A percentile compares a stretch with the other conserved stretches of the same genome.
These are phyloP conservation scores for Crossocerus cetratus DNA, from an alignment of 2,888 invertebrate genomes.

Conservation along the genomic window DNA sequence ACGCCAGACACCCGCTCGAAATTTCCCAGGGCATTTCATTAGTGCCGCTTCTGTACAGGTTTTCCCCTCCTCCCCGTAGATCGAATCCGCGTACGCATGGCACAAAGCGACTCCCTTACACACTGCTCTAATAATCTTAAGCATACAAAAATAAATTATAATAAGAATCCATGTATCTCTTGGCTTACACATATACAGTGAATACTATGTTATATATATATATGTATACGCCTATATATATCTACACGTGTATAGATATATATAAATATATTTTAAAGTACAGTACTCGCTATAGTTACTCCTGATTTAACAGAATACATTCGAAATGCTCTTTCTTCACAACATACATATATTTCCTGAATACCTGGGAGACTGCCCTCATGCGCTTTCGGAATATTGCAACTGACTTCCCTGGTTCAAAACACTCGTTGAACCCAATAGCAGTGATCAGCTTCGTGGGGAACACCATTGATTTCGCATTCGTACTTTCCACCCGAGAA, in stretches of 20 bases:
- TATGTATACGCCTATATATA: constrained; percentile 26
- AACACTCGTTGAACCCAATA: not conserved
- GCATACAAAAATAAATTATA: constrained; percentile 76
- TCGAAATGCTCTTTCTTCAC: constrained; percentile 61
- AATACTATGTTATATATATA: constrained; percentile 69
- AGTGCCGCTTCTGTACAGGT: constrained; percentile 49
- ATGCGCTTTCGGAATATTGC: not conserved
- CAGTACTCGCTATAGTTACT: constrained; percentile 61
- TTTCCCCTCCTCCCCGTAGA: constrained; percentile 19
- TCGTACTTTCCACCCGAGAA: constrained; percentile 10
- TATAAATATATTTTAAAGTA: constrained; percentile 63
- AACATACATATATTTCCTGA: constrained; percentile 55
- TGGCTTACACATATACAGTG: constrained; percentile 72
- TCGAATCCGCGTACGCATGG: constrained; percentile 52
- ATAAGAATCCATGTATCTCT: constrained; percentile 72
- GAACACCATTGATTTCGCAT: not conserved
- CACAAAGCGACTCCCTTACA: constrained; percentile 56
- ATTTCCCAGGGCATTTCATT: constrained; percentile 32
- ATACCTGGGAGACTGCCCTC: constrained; percentile 60
- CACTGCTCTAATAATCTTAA: constrained; percentile 65
- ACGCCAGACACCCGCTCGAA: constrained; percentile 34
- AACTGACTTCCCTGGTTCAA: not conserved
- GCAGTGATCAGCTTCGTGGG: constrained; percentile 23
- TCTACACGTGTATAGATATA: constrained; percentile 32
- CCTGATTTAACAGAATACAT: constrained; percentile 57